These are phyloP conservation scores for Plagodis dolabraria DNA, from an alignment of 2,888 invertebrate species.

Conservation along the genomic window DNA sequence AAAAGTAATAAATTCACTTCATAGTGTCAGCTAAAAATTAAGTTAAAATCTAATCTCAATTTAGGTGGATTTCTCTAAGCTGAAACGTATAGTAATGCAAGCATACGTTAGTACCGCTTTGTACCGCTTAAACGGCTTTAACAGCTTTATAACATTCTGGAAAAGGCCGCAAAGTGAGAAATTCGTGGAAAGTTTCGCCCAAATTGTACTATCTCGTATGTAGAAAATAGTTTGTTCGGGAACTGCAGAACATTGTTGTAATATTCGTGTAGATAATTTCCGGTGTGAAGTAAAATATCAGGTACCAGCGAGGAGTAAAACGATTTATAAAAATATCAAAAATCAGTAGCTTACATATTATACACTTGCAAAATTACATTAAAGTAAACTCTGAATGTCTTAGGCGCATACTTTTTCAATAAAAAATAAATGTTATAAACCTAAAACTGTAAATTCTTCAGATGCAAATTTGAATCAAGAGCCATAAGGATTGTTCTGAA, in stretches of 20 bases:
- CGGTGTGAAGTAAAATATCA: background rate
- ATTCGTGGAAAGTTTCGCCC: slow-evolving; percentile 15
- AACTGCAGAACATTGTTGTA: slow-evolving; percentile 13
- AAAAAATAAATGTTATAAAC: too few relatives aligned
- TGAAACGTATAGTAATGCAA: slow-evolving; percentile 12
- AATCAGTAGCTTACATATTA: too few relatives aligned
- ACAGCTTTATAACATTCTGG: slow-evolving; percentile 20
- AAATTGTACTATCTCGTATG: slow-evolving; percentile 13
- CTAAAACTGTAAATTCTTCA: too few relatives aligned
- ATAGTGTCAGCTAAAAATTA: background rate
- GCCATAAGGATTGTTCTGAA: too few relatives aligned
- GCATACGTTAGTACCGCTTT: slow-evolving; percentile 1
- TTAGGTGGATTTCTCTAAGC: slow-evolving; percentile 11
- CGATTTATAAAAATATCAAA: too few relatives aligned
- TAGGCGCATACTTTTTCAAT: too few relatives aligned
- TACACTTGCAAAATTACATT: too few relatives aligned
- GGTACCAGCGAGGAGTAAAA: too few relatives aligned
- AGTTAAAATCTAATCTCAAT: slow-evolving; percentile 5
- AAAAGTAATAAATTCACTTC: too few relatives aligned
- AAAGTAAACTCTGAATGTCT: too few relatives aligned
- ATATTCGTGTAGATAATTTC: slow-evolving; percentile 1
- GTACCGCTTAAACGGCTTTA: background rate
- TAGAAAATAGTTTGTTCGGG: slow-evolving; percentile 1
- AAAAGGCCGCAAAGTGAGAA: slow-evolving; percentile 22
- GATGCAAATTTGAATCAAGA: too few relatives aligned